These are phyloP conservation scores for Drosophila hamatofila DNA, from an alignment of 2,888 invertebrate genomes.

Conservation along the genomic window DNA sequence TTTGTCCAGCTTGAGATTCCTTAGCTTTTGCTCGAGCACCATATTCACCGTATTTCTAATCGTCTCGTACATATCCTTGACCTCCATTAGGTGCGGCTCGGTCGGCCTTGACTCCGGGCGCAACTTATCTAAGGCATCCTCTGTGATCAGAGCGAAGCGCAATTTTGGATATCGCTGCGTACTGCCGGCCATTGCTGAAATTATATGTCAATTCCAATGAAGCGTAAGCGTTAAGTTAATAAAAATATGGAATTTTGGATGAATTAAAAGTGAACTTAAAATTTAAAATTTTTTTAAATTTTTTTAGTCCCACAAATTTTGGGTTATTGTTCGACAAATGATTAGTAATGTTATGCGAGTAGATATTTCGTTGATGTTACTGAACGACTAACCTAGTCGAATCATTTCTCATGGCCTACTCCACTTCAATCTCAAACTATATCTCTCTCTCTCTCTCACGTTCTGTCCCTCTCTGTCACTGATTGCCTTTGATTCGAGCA, in stretches of 20 bases:
- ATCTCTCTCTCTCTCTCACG: background rate
- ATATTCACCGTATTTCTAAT: slow-evolving; percentile 31
- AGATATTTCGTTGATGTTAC: background rate
- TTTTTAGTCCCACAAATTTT: slow-evolving; percentile 15
- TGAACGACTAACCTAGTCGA: slow-evolving; percentile 6
- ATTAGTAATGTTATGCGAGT: background rate
- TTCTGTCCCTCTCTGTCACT: slow-evolving; percentile 1
- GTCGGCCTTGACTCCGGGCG: slow-evolving; percentile 1
- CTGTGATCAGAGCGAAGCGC: slow-evolving; percentile 57
- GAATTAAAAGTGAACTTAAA: slow-evolving; percentile 2
- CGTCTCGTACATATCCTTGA: slow-evolving; percentile 28
- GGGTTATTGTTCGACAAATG: background rate
- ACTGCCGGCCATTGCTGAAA: slow-evolving; percentile 7
- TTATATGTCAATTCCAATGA: background rate
- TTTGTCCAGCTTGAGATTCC: slow-evolving; percentile 25
- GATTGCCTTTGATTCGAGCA: slow-evolving; percentile 52
- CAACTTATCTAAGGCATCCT: slow-evolving; percentile 46
- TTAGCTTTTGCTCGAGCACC: slow-evolving; percentile 32
- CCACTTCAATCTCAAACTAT: background rate
- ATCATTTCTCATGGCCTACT: slow-evolving; percentile 29
- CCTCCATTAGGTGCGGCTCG: slow-evolving; percentile 1
- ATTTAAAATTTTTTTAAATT: slow-evolving; percentile 8
- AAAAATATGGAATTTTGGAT: background rate
- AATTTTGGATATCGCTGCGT: slow-evolving; percentile 37
- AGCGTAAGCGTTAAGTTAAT: background rate